Evolutionary conservation across 2,113 vertebrate genomes (phyloP).

Genomic region (Dipodomys stephensi): DNA sequence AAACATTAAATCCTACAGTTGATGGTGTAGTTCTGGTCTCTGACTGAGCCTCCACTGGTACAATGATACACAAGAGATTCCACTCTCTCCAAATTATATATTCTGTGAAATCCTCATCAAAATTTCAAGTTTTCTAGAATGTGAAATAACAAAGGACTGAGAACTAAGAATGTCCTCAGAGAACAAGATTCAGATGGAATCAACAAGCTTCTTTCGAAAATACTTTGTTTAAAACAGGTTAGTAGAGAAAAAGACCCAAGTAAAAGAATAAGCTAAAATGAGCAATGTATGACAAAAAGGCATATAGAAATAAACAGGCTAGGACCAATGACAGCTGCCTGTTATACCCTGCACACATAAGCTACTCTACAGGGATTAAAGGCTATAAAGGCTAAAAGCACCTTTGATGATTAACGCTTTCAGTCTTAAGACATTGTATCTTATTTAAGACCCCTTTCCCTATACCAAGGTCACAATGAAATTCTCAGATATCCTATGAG

Average conservation of each 20-base stretch:
- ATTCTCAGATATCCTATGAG: too few species aligned
- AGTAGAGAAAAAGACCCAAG: background rate
- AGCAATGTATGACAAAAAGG: background rate
- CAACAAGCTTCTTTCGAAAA: constrained; percentile 34
- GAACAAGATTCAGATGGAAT: background rate
- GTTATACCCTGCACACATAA: background rate
- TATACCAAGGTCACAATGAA: too few species aligned
- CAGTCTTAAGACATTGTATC: too few species aligned
- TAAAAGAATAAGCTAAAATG: background rate
- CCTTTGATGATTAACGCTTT: too few species aligned
- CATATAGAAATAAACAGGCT: background rate
- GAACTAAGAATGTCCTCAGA: constrained; percentile 27
- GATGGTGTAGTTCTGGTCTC: background rate
- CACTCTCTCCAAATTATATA: constrained; percentile 50
- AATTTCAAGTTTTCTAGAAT: constrained; percentile 53
- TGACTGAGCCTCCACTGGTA: background rate
- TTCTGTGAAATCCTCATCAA: constrained; percentile 20
- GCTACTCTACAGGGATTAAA: too few species aligned
- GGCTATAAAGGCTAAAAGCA: too few species aligned
- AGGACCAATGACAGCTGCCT: background rate
- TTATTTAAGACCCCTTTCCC: too few species aligned
- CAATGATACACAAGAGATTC: background rate
- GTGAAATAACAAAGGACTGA: background rate
- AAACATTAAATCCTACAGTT: background rate
- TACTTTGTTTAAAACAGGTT: background rate